Percentiles rank a stretch among this genome's conserved stretches.
phyloP scores from a whole-genome alignment of 2,797 vertebrate species.

The Enteromius radiatus region DNA sequence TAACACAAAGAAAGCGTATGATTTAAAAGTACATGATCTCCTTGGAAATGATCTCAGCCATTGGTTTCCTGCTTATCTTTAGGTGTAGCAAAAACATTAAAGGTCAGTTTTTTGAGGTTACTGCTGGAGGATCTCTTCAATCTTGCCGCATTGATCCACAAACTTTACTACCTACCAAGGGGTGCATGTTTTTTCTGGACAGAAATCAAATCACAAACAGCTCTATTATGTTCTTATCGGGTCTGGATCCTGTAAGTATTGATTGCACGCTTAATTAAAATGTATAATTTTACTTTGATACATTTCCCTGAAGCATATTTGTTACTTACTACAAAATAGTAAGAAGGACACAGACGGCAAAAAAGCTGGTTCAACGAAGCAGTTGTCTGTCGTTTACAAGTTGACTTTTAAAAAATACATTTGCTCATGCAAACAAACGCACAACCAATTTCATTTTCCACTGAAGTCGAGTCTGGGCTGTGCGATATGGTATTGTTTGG shows the following conservation, averaged over 20 bases:
- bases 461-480: too few species aligned
- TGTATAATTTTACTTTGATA: too few species aligned
- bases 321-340: too few species aligned
- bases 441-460: too few species aligned
- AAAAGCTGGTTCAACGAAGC: too few species aligned
- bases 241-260: constrained; percentile 71
- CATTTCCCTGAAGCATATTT: too few species aligned
- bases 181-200: constrained; percentile 72
- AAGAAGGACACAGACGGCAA: too few species aligned
- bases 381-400: too few species aligned
- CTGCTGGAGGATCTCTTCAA: constrained; percentile 58
- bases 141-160: constrained; percentile 63
- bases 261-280: neutral
- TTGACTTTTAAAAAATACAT: too few species aligned
- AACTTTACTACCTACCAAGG: constrained; percentile 66
- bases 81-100: constrained; percentile 72
- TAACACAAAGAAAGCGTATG: constrained; percentile 38
- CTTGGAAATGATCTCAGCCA: neutral
- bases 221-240: constrained; percentile 76
- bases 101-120: constrained; percentile 55
- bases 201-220: constrained; percentile 63
- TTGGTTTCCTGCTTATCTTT: constrained; percentile 26
- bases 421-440: too few species aligned
- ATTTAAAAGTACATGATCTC: neutral
- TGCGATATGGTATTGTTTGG: too few species aligned